A percentile compares a stretch with the other conserved stretches of the same genome.
phyloP scores from a whole-genome alignment of 2,113 vertebrate genomes.

The Antigone vipio region DNA sequence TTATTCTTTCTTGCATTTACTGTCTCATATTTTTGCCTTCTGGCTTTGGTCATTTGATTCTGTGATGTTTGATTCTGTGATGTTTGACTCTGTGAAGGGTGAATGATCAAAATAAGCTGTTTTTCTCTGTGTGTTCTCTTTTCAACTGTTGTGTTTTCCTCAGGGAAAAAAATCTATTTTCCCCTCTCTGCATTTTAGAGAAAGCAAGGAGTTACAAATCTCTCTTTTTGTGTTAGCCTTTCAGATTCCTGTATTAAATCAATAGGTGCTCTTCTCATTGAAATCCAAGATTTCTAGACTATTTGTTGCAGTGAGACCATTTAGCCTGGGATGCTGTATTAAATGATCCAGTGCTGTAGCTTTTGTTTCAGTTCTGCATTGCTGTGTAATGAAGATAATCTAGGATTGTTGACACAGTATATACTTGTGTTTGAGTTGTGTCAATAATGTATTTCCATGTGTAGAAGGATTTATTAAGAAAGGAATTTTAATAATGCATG shows the following conservation, averaged over 20 bases:
- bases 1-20: background rate
- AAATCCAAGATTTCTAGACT: slow-evolving; percentile 19
- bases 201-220: background rate
- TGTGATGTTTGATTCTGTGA: background rate
- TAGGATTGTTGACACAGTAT: background rate
- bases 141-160: background rate
- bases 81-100: background rate
- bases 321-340: background rate
- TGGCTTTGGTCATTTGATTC: background rate
- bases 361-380: background rate
- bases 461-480: background rate
- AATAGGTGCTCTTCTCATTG: background rate
- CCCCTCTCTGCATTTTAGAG: background rate
- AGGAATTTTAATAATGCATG: background rate
- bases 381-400: background rate
- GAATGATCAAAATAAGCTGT: background rate
- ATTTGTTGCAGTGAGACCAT: background rate
- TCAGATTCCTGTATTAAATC: background rate
- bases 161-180: background rate
- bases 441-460: slow-evolving; percentile 20
- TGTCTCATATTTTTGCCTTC: background rate
- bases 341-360: background rate
- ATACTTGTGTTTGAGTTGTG: background rate
- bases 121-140: background rate
- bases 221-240: background rate